Evolutionary conservation across 2,888 invertebrate genomes (phyloP).

Genomic region (Atherix ibis): DNA sequence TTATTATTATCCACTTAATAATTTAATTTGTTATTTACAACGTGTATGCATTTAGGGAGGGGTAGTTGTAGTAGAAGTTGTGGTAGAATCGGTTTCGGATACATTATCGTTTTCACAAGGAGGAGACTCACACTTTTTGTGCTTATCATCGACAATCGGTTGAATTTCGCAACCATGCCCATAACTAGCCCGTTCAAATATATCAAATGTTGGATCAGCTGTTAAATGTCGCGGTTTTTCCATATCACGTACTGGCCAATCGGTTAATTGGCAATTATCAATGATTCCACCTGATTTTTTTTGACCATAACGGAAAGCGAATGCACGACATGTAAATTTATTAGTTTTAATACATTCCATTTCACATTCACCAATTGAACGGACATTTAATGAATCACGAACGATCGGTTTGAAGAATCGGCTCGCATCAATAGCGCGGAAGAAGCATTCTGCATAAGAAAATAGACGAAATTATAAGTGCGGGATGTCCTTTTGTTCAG

Average conservation of each 20-base stretch:
- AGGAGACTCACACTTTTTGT: constrained; percentile 33
- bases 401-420: constrained; percentile 47
- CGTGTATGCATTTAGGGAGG: too few relatives aligned
- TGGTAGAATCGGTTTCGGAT: too few relatives aligned
- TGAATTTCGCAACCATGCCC: constrained; percentile 68
- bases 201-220: constrained; percentile 49
- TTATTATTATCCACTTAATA: too few relatives aligned
- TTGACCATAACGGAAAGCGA: constrained; percentile 58
- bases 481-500: too few relatives aligned
- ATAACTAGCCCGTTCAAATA: constrained; percentile 67
- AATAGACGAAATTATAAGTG: too few relatives aligned
- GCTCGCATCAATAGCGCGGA: constrained; percentile 60
- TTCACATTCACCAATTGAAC: constrained; percentile 64
- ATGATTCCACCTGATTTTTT: constrained; percentile 45
- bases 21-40: too few relatives aligned
- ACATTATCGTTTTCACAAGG: too few relatives aligned
- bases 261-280: constrained; percentile 64
- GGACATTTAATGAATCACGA: constrained; percentile 47
- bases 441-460: constrained; percentile 55
- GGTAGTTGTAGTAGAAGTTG: too few relatives aligned
- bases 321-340: constrained; percentile 63
- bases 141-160: constrained; percentile 33
- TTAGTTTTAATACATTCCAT: constrained; percentile 57
- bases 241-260: constrained; percentile 52
- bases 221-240: constrained; percentile 41